phyloP scores from a whole-genome alignment of 1,140 invertebrate genomes.

The Diorhabda sublineata region DNA sequence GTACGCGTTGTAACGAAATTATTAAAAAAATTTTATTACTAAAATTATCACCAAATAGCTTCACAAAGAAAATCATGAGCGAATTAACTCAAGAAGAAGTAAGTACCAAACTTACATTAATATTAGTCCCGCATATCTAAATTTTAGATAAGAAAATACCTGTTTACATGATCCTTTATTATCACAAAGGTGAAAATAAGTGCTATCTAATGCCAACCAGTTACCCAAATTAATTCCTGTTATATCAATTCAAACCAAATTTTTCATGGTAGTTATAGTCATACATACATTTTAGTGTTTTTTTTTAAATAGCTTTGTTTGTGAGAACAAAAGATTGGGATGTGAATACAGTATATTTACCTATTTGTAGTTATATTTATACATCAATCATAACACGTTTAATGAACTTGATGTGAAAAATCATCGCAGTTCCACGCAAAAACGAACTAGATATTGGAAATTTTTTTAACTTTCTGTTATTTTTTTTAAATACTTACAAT shows the following conservation, averaged over 20 bases:
- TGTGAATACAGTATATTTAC: constrained; percentile 6
- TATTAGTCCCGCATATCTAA: background rate
- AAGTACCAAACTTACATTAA: constrained; percentile 34
- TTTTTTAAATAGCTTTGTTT: background rate
- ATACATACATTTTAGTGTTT: no score
- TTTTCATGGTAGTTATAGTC: no score
- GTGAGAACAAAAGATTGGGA: background rate
- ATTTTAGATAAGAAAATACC: background rate
- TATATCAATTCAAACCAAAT: no score
- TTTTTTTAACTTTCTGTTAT: no score
- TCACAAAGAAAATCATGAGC: constrained; percentile 51
- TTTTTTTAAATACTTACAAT: no score
- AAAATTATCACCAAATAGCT: background rate
- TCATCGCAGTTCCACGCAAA: no score
- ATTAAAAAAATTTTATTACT: constrained; percentile 6
- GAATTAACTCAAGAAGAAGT: constrained; percentile 73
- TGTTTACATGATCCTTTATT: constrained; percentile 5
- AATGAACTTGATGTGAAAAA: background rate
- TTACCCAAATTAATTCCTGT: no score
- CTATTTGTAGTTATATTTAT: constrained; percentile 12
- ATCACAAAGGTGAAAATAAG: background rate
- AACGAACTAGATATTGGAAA: no score
- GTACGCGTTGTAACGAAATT: constrained; percentile 14
- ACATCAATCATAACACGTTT: constrained; percentile 6
- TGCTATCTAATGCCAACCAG: no score